These are phyloP conservation scores for Pandion haliaetus DNA, from an alignment of 2,113 vertebrate genomes.

Conservation along the genomic window DNA sequence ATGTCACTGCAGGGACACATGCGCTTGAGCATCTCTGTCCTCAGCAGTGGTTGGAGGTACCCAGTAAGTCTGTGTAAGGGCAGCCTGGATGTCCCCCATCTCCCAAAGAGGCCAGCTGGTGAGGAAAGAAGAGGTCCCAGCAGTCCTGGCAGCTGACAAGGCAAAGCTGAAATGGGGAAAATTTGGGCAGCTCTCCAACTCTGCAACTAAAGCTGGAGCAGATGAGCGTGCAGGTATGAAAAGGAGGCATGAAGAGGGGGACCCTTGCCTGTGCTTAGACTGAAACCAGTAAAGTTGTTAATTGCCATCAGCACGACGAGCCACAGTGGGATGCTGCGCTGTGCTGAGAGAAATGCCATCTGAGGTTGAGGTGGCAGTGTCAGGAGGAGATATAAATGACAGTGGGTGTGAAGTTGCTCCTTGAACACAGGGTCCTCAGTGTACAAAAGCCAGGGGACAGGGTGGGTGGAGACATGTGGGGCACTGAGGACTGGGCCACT, in stretches of 20 bases:
- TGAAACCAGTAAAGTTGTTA: neutral
- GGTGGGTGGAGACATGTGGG: neutral
- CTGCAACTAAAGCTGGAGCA: neutral
- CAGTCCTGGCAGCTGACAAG: neutral
- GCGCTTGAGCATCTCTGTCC: neutral
- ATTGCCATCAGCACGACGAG: neutral
- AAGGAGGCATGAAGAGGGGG: neutral
- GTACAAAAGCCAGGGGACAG: neutral
- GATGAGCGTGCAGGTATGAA: neutral
- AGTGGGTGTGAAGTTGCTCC: neutral
- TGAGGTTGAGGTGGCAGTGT: neutral
- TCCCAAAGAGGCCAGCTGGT: neutral
- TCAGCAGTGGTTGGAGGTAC: rapidly evolving
- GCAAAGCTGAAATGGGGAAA: neutral
- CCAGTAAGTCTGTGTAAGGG: neutral
- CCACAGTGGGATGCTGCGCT: neutral
- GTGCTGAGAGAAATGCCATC: neutral
- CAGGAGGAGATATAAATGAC: neutral
- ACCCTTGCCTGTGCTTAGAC: neutral
- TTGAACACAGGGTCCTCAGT: neutral
- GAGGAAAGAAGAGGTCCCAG: neutral
- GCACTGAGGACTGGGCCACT: neutral
- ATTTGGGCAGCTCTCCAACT: neutral
- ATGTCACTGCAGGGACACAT: rapidly evolving
- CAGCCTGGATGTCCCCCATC: neutral